Base-by-base conservation (phyloP, 2,888 invertebrate species). In the Craniophora ligustri region DNA sequence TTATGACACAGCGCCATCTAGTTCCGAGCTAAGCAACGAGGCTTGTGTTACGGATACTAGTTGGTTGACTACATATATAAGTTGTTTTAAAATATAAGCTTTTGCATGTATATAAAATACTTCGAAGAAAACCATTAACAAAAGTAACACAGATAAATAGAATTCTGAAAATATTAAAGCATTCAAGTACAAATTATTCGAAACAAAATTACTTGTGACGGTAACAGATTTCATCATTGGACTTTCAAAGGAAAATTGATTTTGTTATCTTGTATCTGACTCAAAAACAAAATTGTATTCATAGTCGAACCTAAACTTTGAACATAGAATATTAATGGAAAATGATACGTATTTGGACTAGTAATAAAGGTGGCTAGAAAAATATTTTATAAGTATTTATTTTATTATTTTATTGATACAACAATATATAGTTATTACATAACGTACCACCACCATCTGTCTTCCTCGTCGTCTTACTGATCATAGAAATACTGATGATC, bases 171-270 rank as follows among this genome's bases (percentile, higher is more conserved):
- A 34, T 45, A 42, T 34, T n/a, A n/a, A 51, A 67, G 39, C 32
- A 39, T 54, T 35, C 31, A 54, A 31, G 34, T 47, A 13, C 21
- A 5, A 44, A 47, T 67, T 61, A 67, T 67, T 61, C 38, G 32
- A 38, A 67, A 41, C 46, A 36, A 47, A 54, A 47, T 54, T 42
- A 53, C 54, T 30, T 47, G 36, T 53, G 39, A 67, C 35, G 30
- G 34, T 46, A 63, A 67, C 47, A 47, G 30, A 54, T 35, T 61
- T 67, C n/a, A 26, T 39, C 39, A 42, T 47, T 39, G 34, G 21
- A 44, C 10, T 67, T 66, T 18, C 18, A 28, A 44, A 44, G 19
- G 42, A 54, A 44, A 62, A 63, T 54, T 42, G 23, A 63, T 63
- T 61, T 42, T 31, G 38, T 67, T 67, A 61, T 42, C 13, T 35